phyloP scores from a whole-genome alignment of 2,113 vertebrate species.

The Montifringilla adamsi region DNA sequence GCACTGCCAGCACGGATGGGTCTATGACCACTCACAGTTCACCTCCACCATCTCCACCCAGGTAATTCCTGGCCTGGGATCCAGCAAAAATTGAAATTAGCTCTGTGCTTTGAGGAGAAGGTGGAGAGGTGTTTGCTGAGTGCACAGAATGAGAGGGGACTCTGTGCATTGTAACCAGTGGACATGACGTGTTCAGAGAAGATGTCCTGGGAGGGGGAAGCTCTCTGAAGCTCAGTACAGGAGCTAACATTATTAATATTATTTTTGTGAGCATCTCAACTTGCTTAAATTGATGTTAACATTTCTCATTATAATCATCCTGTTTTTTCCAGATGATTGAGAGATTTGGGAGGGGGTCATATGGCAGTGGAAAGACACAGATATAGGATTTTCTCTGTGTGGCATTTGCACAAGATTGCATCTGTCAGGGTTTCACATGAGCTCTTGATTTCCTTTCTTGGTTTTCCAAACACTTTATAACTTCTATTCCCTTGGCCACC shows the following conservation, averaged over 20 bases:
- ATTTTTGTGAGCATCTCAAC: not conserved
- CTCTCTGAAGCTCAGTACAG: not conserved
- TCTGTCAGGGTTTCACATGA: not conserved
- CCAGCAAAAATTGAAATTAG: not conserved
- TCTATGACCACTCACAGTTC: conserved; percentile 80
- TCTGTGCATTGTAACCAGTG: not conserved
- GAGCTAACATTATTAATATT: not conserved
- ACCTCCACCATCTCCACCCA: conserved; percentile 83
- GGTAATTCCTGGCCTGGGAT: conserved; percentile 62
- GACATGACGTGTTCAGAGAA: not conserved
- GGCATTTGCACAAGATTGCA: not conserved
- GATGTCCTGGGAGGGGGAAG: not conserved
- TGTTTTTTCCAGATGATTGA: not conserved
- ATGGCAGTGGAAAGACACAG: not conserved
- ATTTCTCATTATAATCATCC: not conserved
- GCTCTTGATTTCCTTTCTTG: not conserved
- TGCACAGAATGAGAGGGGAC: not conserved
- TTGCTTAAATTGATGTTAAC: not conserved
- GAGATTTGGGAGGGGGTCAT: not conserved
- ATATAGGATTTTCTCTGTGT: not conserved
- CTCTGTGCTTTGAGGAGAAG: not conserved
- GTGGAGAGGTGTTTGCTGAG: not conserved
- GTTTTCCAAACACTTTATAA: not conserved
- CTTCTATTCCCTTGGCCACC: not conserved
- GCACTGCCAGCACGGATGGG: conserved; percentile 82